Conservation (phyloP, 1,140 invertebrate species). For the Venturia canescens region DNA sequence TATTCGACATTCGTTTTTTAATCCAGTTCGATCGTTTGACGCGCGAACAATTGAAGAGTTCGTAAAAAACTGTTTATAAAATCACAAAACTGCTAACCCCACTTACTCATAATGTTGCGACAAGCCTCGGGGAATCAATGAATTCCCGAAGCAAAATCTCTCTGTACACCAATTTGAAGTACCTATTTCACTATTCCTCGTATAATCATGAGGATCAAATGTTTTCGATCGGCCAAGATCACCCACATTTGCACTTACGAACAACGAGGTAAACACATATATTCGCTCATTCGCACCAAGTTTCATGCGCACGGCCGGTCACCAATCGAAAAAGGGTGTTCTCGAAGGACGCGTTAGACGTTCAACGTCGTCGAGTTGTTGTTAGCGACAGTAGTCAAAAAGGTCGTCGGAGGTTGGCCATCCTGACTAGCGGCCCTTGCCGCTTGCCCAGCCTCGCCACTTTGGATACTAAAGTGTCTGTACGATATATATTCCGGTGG, state of each 20-base stretch:
- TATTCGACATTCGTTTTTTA: no score
- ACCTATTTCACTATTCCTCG: neutral
- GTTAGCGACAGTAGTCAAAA: conserved; percentile 59
- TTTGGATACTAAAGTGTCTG: conserved; percentile 79
- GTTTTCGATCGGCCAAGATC: neutral
- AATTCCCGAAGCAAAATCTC: no score
- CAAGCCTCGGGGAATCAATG: neutral
- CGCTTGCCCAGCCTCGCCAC: conserved; percentile 64
- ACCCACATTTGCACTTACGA: neutral
- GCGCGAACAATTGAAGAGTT: conserved; percentile 6
- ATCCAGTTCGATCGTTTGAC: no score
- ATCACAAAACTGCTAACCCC: conserved; percentile 30
- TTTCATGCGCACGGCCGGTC: neutral
- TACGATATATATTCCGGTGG: conserved; percentile 87
- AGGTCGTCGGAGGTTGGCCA: conserved; percentile 57
- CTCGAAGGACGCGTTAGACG: conserved; percentile 57
- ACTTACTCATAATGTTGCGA: neutral
- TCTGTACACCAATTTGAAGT: neutral
- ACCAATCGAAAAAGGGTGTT: neutral
- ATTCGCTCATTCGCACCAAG: neutral
- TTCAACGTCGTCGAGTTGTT: conserved; percentile 57
- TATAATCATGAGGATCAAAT: no score
- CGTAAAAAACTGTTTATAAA: conserved; percentile 66
- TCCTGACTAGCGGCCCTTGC: conserved; percentile 59
- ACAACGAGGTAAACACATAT: neutral